Percentiles rank a stretch among this genome's conserved stretches.
These are phyloP conservation scores for Thaumatotibia leucotreta DNA, from an alignment of 1,140 invertebrate genomes.

Conservation along the genomic window DNA sequence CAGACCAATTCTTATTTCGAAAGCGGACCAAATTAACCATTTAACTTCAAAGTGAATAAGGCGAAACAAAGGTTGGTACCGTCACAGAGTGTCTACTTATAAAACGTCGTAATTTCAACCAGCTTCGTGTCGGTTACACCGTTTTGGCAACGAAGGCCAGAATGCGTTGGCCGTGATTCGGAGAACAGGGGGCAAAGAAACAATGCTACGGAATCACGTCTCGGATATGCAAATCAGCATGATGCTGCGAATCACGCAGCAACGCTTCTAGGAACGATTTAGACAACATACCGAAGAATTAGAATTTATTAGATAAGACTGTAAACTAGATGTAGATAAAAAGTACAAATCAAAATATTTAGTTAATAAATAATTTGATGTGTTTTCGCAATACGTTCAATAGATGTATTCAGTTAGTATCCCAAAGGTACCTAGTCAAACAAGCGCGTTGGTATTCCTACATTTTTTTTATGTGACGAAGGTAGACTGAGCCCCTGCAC, in stretches of 20 bases:
- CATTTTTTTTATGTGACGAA: too few relatives aligned
- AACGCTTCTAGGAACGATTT: too few relatives aligned
- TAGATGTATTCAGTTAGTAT: too few relatives aligned
- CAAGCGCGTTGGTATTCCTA: too few relatives aligned
- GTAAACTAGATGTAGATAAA: too few relatives aligned
- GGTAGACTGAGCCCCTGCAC: too few relatives aligned
- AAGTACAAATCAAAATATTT: too few relatives aligned
- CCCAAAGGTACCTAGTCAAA: too few relatives aligned
- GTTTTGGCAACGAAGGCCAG: background rate
- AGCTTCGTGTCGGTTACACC: background rate
- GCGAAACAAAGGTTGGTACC: background rate
- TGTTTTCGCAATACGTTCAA: too few relatives aligned
- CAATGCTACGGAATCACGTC: constrained; percentile 33
- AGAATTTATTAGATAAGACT: too few relatives aligned
- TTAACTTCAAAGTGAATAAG: background rate
- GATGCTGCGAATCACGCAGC: constrained; percentile 29
- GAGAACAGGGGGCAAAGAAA: constrained; percentile 28
- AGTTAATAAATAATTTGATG: too few relatives aligned
- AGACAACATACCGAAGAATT: too few relatives aligned
- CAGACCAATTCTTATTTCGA: constrained; percentile 2
- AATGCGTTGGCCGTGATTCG: constrained; percentile 32
- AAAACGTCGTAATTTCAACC: background rate
- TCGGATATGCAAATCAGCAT: constrained; percentile 39
- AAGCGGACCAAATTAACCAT: constrained; percentile 10
- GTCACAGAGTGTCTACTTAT: background rate